A percentile compares a stretch with the other conserved stretches of the same genome.
Evolutionary conservation across 2,888 invertebrate genomes (phyloP).

Genomic region (Copidosoma aretas): DNA sequence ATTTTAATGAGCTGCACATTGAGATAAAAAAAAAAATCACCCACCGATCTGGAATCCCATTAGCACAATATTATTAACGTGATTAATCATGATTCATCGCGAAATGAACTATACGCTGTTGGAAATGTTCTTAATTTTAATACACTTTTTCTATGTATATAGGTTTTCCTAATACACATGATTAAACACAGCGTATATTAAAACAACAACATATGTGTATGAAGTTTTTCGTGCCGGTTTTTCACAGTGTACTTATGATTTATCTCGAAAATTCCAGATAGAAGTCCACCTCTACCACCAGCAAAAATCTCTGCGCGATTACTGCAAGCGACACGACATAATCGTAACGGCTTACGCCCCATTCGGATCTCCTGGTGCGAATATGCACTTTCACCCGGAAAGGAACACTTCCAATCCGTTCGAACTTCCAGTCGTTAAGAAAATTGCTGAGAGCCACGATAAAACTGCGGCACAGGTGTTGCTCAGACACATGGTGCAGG

Average conservation of each 20-base stretch:
- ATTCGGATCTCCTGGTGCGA: slow-evolving; percentile 71
- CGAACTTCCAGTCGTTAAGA: slow-evolving; percentile 66
- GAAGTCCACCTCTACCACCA: slow-evolving; percentile 81
- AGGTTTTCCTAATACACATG: neutral
- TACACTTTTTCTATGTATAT: neutral
- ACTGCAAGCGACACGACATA: slow-evolving; percentile 71
- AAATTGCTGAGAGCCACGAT: slow-evolving; percentile 68
- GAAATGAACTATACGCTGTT: too few species aligned
- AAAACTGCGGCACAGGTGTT: slow-evolving; percentile 76
- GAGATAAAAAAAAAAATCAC: too few species aligned
- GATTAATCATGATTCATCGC: too few species aligned
- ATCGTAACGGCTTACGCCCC: slow-evolving; percentile 76
- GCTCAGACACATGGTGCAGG: slow-evolving; percentile 73
- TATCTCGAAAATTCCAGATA: slow-evolving; percentile 62
- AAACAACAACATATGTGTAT: neutral
- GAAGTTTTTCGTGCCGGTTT: too few species aligned
- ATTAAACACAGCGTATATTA: neutral
- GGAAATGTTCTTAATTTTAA: neutral
- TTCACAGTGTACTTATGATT: too few species aligned
- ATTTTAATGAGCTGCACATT: too few species aligned
- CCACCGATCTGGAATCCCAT: too few species aligned
- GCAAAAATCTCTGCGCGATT: slow-evolving; percentile 70
- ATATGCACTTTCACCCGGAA: slow-evolving; percentile 51
- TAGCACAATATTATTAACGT: too few species aligned
- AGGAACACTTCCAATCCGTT: slow-evolving; percentile 67